Conservation (phyloP, 2,888 invertebrate genomes). For the Rhagium mordax region DNA sequence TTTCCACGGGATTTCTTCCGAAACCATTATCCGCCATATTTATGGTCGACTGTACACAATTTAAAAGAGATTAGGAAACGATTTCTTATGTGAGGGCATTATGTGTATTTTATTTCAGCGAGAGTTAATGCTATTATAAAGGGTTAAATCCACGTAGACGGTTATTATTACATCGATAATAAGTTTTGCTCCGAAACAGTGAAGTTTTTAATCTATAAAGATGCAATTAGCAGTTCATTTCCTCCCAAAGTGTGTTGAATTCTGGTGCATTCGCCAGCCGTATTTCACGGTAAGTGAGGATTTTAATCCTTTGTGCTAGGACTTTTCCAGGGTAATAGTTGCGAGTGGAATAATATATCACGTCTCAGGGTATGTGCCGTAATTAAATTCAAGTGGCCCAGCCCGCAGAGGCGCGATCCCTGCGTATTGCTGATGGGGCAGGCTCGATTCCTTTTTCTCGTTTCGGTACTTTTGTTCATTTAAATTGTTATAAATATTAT, state of each 20-base stretch:
- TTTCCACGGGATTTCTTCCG: neutral
- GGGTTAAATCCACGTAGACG: slow-evolving; percentile 52
- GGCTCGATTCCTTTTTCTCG: no score
- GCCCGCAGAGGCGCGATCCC: no score
- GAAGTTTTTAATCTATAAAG: slow-evolving; percentile 56
- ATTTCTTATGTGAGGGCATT: slow-evolving; percentile 31
- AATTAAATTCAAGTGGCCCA: neutral
- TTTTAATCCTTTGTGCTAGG: neutral
- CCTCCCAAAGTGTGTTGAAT: slow-evolving; percentile 46
- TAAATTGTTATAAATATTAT: no score
- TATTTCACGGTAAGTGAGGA: slow-evolving; percentile 23
- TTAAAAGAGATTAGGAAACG: slow-evolving; percentile 47
- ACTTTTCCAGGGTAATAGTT: neutral
- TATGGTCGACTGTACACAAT: slow-evolving; percentile 32
- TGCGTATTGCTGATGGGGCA: no score
- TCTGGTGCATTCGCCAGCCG: slow-evolving; percentile 30
- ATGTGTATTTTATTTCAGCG: slow-evolving; percentile 40
- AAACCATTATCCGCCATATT: neutral
- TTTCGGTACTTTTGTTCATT: no score
- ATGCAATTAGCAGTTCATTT: slow-evolving; percentile 59
- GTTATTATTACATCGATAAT: slow-evolving; percentile 53
- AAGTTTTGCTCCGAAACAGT: slow-evolving; percentile 53
- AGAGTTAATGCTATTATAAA: slow-evolving; percentile 51
- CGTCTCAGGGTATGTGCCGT: neutral
- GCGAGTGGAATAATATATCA: neutral